Percentiles rank a stretch among this genome's conserved stretches.
Conservation (phyloP, 2,888 invertebrate species). For the Thyatira batis region DNA sequence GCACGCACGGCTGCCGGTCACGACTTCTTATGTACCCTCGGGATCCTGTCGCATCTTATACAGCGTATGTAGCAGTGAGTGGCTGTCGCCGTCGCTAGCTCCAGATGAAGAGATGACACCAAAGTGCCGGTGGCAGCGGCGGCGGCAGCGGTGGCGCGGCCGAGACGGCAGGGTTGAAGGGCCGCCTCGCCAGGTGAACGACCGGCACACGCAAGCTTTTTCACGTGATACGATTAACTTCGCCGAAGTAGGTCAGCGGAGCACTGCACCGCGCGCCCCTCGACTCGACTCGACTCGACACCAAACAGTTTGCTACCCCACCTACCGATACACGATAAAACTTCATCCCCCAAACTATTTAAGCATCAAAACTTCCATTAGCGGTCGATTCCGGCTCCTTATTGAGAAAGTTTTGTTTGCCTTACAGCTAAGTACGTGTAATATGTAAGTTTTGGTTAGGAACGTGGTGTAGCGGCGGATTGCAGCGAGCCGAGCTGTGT, state of each 20-base stretch:
- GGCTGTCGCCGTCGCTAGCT: not conserved
- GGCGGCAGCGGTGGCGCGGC: constrained; percentile 8
- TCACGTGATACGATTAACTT: constrained; percentile 69
- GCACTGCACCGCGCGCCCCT: constrained; percentile 46
- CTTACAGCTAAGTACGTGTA: not conserved
- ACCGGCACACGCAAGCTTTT: constrained; percentile 68
- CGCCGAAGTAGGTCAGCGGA: constrained; percentile 66
- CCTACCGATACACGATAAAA: constrained; percentile 13
- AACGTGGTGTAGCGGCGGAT: not conserved
- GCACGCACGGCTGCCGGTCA: not conserved
- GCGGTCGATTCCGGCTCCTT: not conserved
- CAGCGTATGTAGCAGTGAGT: too few species aligned
- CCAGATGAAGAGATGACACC: not conserved
- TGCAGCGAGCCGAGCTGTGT: not conserved
- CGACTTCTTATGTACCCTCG: not conserved
- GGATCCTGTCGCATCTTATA: not conserved
- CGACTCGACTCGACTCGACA: constrained; percentile 23
- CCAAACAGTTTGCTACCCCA: constrained; percentile 22
- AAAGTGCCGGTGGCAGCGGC: not conserved
- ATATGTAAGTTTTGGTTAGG: not conserved
- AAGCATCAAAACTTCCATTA: not conserved
- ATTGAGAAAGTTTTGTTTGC: not conserved
- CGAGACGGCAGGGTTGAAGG: constrained; percentile 19
- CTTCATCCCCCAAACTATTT: not conserved
- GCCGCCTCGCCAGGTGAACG: constrained; percentile 43